Base-by-base conservation (phyloP, 2,113 vertebrate genomes). In the Oplegnathus fasciatus region DNA sequence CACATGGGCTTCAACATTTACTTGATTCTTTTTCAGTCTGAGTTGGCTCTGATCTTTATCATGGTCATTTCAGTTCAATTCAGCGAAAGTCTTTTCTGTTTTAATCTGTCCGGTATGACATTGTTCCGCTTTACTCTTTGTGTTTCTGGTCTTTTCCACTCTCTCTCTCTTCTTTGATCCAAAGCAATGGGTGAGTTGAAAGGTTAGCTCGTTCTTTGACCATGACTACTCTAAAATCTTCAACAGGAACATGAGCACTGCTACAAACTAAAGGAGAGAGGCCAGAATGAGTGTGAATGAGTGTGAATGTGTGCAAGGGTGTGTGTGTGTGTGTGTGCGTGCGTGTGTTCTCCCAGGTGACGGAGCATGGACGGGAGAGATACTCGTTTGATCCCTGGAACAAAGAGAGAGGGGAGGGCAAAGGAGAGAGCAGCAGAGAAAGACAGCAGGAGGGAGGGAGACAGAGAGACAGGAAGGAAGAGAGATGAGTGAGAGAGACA, bases 351-450 rank as follows among this genome's bases (percentile, higher is more conserved):
- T 94, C 92, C 91, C 91, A 92, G 85, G 90, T 93, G 94, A 94
- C 6, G 73, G 52, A 76, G 81, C 75, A 87, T 60, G 83, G 91
- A 80, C 87, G 48, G 58, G 80, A 80, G 83, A 92, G 91, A 90
- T 91, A 84, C 90, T 90, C 76, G 90, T 94, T 94, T 94, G 93
- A 94, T 94, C 94, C 92, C 84, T 71, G 90, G 90, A 93, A 94
- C 91, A 94, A 92, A 93, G 92, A 85, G 78, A 80, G 85, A 91
- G 70, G 84, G 87, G 79, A 91, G 89, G 89, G 91, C 84, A 85
- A 87, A 89, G 78, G 85, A 86, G 89, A 82, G 88, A 89, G 82
- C 80, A 86, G 80, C 61, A 78, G 78, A 83, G 79, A 48, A 76
- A 86, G 87, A 88, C 61, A 62, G 88, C 54, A 54, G 61, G 68